Evolutionary conservation across 2,797 vertebrate species (phyloP).

Genomic region (Sebastes melanostomus): DNA sequence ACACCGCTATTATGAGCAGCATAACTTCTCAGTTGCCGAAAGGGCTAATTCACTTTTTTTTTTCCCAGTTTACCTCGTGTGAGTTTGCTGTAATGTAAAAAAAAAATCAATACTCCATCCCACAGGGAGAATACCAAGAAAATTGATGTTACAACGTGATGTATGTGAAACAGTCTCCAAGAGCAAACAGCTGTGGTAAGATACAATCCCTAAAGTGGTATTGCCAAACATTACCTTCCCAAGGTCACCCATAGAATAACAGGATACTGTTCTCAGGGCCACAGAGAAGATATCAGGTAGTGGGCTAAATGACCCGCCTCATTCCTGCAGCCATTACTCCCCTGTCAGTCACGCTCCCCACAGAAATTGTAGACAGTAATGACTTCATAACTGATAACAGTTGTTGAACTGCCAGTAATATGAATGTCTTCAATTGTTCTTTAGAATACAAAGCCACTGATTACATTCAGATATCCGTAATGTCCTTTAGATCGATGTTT

Average conservation of each 20-base stretch:
- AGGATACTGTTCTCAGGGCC: conserved; percentile 6
- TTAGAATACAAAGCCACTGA: background rate
- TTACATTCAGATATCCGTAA: background rate
- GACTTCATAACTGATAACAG: conserved; percentile 18
- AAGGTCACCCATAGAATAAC: conserved; percentile 50
- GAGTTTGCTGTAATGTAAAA: conserved; percentile 30
- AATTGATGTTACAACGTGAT: conserved; percentile 34
- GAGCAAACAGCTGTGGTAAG: conserved; percentile 22
- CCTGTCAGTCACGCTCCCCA: conserved; percentile 2
- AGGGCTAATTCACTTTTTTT: conserved; percentile 12
- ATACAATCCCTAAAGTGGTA: conserved; percentile 6
- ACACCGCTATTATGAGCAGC: conserved; percentile 18
- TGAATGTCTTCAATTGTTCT: background rate
- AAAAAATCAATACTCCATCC: conserved; percentile 60
- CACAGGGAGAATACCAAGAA: conserved; percentile 26
- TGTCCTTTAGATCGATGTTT: background rate
- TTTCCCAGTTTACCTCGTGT: background rate
- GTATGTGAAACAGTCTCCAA: conserved; percentile 23
- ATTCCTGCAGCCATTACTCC: conserved; percentile 1
- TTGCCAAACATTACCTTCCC: conserved; percentile 3
- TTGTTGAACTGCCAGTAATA: background rate
- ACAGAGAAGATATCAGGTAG: conserved; percentile 16
- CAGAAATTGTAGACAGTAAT: conserved; percentile 29
- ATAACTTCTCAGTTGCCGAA: conserved; percentile 19
- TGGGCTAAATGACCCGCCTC: background rate